Conservation (phyloP, 1,140 invertebrate genomes). For the Hesperophylax magnus region DNA sequence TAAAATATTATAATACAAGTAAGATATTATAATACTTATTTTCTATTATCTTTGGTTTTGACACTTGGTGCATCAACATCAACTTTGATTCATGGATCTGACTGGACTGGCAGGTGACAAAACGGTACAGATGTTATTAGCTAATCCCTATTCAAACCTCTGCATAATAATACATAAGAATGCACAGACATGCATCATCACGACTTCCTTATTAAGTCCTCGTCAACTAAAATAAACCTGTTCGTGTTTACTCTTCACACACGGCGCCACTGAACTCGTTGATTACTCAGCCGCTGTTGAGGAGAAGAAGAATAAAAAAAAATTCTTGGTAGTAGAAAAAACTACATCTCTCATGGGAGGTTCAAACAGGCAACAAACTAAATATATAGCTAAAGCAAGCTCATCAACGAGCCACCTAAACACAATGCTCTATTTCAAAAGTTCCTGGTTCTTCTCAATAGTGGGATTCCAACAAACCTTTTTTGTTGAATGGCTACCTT, state of each 20-base stretch:
- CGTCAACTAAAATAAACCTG: conserved; percentile 5
- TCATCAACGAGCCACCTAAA: conserved; percentile 4
- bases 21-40: too few relatives aligned
- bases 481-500: not conserved
- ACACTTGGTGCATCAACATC: too few relatives aligned
- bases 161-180: not conserved
- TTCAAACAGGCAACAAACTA: conserved; percentile 9
- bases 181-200: not conserved
- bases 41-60: too few relatives aligned
- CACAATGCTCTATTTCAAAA: not conserved
- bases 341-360: not conserved
- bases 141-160: not conserved
- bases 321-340: conserved; percentile 47
- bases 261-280: conserved; percentile 48
- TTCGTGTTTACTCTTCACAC: conserved; percentile 9
- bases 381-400: conserved; percentile 4
- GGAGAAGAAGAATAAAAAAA: not conserved
- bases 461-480: conserved; percentile 4
- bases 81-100: too few relatives aligned
- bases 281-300: conserved; percentile 47
- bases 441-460: not conserved
- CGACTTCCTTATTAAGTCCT: conserved; percentile 19
- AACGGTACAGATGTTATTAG: not conserved
- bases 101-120: conserved; percentile 25
- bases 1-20: too few relatives aligned